Base-by-base conservation (phyloP, 2,888 invertebrate genomes). In the Anticlea derivata region DNA sequence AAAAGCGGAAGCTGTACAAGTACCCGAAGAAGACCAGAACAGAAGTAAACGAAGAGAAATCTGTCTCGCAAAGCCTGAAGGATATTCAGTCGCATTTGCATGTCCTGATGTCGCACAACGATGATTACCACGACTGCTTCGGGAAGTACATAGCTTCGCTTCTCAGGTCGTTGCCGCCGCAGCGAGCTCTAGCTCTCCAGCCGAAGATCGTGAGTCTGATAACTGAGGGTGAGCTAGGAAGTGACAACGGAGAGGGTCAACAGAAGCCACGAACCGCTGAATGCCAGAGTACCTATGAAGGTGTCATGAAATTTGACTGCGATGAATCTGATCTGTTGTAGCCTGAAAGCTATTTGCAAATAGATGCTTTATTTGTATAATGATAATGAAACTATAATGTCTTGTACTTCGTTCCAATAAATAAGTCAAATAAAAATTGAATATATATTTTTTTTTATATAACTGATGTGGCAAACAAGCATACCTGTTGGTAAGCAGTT, bases 81-180 rank as follows among this genome's bases (percentile, higher is more conserved):
- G 40, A 55, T 1, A 27, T 47, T 5, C 27, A 47, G 1, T 39
- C 43, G 0, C 17, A 45, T 7, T 27, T 55, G n/a, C 29, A 50
- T 11, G 48, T 44, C 1, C 30, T 49, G 13, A 13, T 49, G 31
- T 39, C 51, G 0, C 26, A 38, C 7, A 47, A 52, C 3, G 70
- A 70, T 1, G 78, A 77, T 24, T 61, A 60, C 4, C 73, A 61
- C 12, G 80, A 75, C n/a, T 64, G 49, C 1, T 81, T 81, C 24
- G 81, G 78, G 5, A 74, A 62, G 33, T 78, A 81, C 4, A 64
- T 82, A 1, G 73, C 79, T 0, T 68, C 74, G 1, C 45, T 81
- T 41, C 29, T 82, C 24, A 63, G 73, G 34, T 58, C 31, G 2
- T 49, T 82, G 55, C 75, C 81, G 0, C 48, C 50, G 0, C 48